phyloP scores from a whole-genome alignment of 2,888 invertebrate species.

The Parnassius glacialis region DNA sequence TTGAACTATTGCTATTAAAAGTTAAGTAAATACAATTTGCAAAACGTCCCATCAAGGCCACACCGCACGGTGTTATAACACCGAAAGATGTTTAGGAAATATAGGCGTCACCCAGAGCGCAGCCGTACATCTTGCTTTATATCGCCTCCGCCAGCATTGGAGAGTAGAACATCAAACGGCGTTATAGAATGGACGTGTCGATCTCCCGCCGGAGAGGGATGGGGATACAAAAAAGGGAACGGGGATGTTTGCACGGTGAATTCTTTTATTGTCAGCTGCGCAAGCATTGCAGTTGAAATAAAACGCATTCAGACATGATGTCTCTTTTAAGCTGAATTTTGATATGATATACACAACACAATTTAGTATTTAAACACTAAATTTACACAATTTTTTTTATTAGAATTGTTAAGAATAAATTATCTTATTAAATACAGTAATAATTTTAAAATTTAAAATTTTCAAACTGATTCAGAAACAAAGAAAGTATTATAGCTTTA shows the following conservation, averaged over 20 bases:
- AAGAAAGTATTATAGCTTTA: too few species aligned
- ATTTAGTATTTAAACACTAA: too few species aligned
- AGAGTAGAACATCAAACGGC: conserved; percentile 80
- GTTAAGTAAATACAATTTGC: conserved; percentile 30
- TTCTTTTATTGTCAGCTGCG: conserved; percentile 72
- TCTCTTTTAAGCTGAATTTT: too few species aligned
- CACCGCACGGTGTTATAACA: conserved; percentile 65
- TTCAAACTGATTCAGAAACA: too few species aligned
- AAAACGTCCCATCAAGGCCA: conserved; percentile 64
- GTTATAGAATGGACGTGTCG: conserved; percentile 79
- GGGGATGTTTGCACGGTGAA: conserved; percentile 65
- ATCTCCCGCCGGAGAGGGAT: conserved; percentile 57
- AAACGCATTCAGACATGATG: too few species aligned
- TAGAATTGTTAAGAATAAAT: too few species aligned
- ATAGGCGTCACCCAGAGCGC: conserved; percentile 79
- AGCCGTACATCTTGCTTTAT: conserved; percentile 78
- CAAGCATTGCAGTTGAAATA: conserved; percentile 54
- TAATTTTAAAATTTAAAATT: too few species aligned
- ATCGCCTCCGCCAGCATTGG: conserved; percentile 77
- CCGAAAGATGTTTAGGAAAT: conserved; percentile 79
- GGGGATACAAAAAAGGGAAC: conserved; percentile 53
- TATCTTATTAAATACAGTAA: too few species aligned
- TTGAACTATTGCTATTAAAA: neutral
- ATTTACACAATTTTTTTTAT: too few species aligned
- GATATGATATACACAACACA: too few species aligned